Evolutionary conservation across 2,113 vertebrate genomes (phyloP).

Genomic region (Lynx canadensis): DNA sequence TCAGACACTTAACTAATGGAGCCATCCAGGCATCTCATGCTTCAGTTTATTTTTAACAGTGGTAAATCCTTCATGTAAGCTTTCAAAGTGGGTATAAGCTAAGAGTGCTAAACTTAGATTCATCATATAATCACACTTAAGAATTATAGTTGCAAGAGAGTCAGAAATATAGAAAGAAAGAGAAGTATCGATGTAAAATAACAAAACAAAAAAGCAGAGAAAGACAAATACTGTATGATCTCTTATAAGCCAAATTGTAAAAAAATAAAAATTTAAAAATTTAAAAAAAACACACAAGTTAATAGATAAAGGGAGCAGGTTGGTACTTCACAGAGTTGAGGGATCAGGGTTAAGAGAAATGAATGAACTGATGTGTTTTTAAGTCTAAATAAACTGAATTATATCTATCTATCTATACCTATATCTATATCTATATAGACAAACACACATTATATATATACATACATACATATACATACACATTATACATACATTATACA

Average conservation of each 20-base stretch:
- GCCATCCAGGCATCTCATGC: neutral
- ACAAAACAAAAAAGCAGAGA: neutral
- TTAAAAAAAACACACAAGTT: neutral
- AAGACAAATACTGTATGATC: neutral
- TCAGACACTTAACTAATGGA: neutral
- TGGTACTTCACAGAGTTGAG: neutral
- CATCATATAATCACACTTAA: neutral
- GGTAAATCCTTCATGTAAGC: neutral
- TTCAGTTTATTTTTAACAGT: neutral
- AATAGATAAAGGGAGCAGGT: neutral
- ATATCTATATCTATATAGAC: no score
- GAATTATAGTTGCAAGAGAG: neutral
- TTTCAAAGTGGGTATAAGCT: neutral
- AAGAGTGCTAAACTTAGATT: neutral
- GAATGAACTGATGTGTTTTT: neutral
- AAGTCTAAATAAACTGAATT: neutral
- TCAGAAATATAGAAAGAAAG: neutral
- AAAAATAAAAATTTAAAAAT: neutral
- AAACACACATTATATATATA: no score
- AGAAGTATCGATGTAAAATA: neutral
- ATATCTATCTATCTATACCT: no score
- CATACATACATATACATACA: no score
- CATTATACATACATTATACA: no score
- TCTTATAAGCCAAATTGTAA: neutral
- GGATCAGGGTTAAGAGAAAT: neutral